Conservation (phyloP, 2,797 vertebrate genomes). For the Chromobotia macracanthus region DNA sequence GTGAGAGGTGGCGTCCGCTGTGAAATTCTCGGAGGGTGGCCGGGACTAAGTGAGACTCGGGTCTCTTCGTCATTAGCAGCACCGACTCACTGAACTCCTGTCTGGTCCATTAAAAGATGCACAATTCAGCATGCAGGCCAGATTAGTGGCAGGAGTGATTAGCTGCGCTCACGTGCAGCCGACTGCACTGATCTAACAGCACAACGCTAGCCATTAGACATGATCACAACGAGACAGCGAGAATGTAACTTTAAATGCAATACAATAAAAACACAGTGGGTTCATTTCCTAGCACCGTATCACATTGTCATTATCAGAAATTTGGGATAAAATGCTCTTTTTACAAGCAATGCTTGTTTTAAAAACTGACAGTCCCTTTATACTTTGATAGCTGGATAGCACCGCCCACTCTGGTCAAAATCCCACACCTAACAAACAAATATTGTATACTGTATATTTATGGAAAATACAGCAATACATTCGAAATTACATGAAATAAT, state of each 20-base stretch:
- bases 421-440: too few species aligned
- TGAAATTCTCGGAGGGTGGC: slow-evolving; percentile 32
- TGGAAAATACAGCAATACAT: background rate
- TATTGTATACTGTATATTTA: background rate
- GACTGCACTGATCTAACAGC: slow-evolving; percentile 31
- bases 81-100: slow-evolving; percentile 15
- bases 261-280: background rate
- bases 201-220: slow-evolving; percentile 33
- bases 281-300: background rate
- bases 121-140: slow-evolving; percentile 35
- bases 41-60: slow-evolving; percentile 17
- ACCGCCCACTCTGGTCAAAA: background rate
- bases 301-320: background rate
- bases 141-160: slow-evolving; percentile 38
- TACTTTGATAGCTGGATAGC: background rate
- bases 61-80: slow-evolving; percentile 24
- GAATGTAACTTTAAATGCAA: background rate
- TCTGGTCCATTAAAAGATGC: slow-evolving; percentile 30
- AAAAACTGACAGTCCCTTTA: too few species aligned
- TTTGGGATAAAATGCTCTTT: too few species aligned
- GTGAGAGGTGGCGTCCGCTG: background rate
- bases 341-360: too few species aligned
- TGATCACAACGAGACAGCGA: slow-evolving; percentile 7
- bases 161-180: slow-evolving; percentile 23
- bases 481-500: background rate